phyloP scores from a whole-genome alignment of 2,888 invertebrate species.

The Lydus trimaculatus region DNA sequence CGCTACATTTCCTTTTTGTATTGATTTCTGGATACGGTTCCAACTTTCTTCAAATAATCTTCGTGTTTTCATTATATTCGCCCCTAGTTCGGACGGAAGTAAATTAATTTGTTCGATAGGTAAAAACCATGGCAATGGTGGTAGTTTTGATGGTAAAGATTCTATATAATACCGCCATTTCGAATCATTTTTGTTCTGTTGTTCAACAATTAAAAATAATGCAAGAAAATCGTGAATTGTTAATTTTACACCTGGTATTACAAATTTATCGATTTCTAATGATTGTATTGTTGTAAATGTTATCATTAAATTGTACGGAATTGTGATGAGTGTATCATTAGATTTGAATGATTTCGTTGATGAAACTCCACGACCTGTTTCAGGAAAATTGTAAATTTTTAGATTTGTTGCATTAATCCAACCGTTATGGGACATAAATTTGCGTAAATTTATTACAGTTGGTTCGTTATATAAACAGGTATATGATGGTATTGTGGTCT shows the following conservation, averaged over 20 bases:
- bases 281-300: conserved; percentile 47
- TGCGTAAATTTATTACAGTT: conserved; percentile 16
- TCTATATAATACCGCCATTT: conserved; percentile 72
- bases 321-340: conserved; percentile 68
- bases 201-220: conserved; percentile 76
- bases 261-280: conserved; percentile 26
- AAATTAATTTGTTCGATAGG: conserved; percentile 63
- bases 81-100: conserved; percentile 67
- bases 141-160: conserved; percentile 69
- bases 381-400: conserved; percentile 66
- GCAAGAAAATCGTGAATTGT: conserved; percentile 77
- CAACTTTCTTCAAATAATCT: conserved; percentile 49
- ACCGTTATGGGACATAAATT: conserved; percentile 24
- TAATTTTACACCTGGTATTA: conserved; percentile 50
- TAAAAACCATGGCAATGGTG: conserved; percentile 75
- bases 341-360: conserved; percentile 65
- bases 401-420: conserved; percentile 58
- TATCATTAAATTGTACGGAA: conserved; percentile 69
- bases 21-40: conserved; percentile 60
- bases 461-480: conserved; percentile 17
- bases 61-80: conserved; percentile 60
- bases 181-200: conserved; percentile 64
- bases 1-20: conserved; percentile 52
- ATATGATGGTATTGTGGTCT: background rate
- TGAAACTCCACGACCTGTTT: conserved; percentile 79